Conservation (phyloP, 2,113 vertebrate genomes). For the Helogale parvula region DNA sequence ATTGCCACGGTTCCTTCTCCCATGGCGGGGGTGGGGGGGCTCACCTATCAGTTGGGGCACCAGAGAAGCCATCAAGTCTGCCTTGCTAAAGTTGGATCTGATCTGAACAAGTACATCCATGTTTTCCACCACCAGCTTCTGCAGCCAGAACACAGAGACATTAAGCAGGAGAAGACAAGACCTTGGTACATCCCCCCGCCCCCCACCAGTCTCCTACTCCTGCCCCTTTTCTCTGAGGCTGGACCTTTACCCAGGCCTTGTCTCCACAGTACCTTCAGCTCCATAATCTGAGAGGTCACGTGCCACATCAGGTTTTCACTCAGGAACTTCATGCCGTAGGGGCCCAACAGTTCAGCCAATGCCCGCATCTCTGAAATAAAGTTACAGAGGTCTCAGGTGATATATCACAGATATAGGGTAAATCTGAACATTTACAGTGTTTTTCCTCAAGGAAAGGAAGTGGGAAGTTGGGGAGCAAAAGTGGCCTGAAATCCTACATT, state of each 20-base stretch:
- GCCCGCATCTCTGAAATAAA: conserved; percentile 90
- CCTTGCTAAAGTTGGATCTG: conserved; percentile 89
- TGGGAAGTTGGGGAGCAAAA: neutral
- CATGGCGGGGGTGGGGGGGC: neutral
- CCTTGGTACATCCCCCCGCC: neutral
- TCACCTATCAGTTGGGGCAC: conserved; percentile 91
- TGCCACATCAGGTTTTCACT: conserved; percentile 98
- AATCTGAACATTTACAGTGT: conserved; percentile 15
- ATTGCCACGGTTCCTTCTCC: neutral
- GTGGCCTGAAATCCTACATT: neutral
- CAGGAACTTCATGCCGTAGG: conserved; percentile 95
- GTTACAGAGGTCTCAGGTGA: neutral
- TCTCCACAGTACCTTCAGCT: conserved; percentile 91
- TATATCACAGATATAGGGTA: neutral
- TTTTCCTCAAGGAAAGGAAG: conserved; percentile 3
- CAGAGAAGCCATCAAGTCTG: conserved; percentile 88
- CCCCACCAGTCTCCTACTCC: neutral
- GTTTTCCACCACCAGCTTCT: conserved; percentile 97
- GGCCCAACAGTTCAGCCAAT: conserved; percentile 94
- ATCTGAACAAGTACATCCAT: conserved; percentile 97
- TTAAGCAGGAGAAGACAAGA: neutral
- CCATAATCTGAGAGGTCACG: conserved; percentile 95
- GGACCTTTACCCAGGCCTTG: neutral
- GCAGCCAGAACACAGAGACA: conserved; percentile 29
- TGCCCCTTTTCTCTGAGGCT: no score